Evolutionary conservation across 2,113 vertebrate genomes (phyloP), one percentile per base, ranked within the genome.

Genomic region (Eretmochelys imbricata): DNA sequence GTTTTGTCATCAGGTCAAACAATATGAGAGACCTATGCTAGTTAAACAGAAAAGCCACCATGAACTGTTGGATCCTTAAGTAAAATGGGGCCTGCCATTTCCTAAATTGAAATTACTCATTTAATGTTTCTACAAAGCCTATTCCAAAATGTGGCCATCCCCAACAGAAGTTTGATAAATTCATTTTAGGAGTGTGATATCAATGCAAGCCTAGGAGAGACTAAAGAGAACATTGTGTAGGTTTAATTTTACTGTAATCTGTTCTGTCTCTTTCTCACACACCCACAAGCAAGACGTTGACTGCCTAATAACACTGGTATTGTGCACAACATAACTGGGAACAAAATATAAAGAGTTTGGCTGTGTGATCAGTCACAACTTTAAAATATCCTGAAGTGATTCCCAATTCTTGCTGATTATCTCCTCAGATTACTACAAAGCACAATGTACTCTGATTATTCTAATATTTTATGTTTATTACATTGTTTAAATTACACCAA

Each of bases 1-100:
- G 90, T 96, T 97, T 98, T 97, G 93, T 98, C 96, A 96, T 90
- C 97, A 97, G 93, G 93, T 97, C 87, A 93, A 89, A 94, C 55
- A 84, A 42, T 69, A 78, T 57, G 95, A 97, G 90, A 97, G 91
- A 93, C 93, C 89, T 94, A 46, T 87, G 51, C 96, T 93, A 89
- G 92, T 86, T 85, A 92, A 88, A 90, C 95, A 97, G 97, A 93
- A 97, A 97, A 97, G 89, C 90, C 88, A n/a, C 95, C 95, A 54
- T 93, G 93, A 95, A 89, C 79, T 90, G 95, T 96, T 93, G 95
- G 93, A 92, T 91, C 94, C 96, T 96, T 96, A 94, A 80, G 76
- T 96, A 94, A 92, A 94, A 80, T 0, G 65, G 95, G 96, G 94
- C 92, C 97, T 97, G 95, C 96, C 48, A 8, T 97, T 97, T 97